Evolutionary conservation across 64 coral and sea anemone genomes (phyloP).

Genomic region (Actinia tenebrosa): DNA sequence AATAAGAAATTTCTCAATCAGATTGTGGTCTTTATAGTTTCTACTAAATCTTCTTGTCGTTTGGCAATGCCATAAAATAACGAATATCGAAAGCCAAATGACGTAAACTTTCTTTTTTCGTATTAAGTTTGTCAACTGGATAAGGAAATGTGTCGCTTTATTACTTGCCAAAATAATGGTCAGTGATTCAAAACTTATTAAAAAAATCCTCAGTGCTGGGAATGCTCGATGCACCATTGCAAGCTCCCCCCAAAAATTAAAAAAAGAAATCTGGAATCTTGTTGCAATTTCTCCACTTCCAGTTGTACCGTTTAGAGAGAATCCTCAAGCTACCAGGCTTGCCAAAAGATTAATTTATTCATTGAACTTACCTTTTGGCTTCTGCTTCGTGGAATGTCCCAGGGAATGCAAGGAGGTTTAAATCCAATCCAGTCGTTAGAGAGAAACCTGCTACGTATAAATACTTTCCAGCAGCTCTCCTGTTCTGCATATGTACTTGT

Average conservation of each 20-base stretch:
- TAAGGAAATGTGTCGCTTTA: not conserved
- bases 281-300: no score
- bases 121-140: no score
- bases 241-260: no score
- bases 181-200: not conserved
- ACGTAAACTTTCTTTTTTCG: no score
- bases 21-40: not conserved
- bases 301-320: no score
- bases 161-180: not conserved
- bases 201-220: no score
- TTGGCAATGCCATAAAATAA: not conserved
- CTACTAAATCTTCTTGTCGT: not conserved
- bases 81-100: no score
- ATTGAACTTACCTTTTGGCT: not conserved
- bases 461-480: not conserved
- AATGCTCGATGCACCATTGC: no score
- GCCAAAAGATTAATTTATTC: not conserved
- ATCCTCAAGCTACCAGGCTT: no score
- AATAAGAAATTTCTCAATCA: not conserved
- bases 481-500: not conserved
- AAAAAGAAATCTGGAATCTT: no score
- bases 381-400: not conserved
- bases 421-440: not conserved
- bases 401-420: conserved; percentile 5
- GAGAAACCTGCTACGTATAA: conserved; percentile 11